Evolutionary conservation across 2,113 vertebrate genomes (phyloP).

Genomic region (Pelusios castaneus): DNA sequence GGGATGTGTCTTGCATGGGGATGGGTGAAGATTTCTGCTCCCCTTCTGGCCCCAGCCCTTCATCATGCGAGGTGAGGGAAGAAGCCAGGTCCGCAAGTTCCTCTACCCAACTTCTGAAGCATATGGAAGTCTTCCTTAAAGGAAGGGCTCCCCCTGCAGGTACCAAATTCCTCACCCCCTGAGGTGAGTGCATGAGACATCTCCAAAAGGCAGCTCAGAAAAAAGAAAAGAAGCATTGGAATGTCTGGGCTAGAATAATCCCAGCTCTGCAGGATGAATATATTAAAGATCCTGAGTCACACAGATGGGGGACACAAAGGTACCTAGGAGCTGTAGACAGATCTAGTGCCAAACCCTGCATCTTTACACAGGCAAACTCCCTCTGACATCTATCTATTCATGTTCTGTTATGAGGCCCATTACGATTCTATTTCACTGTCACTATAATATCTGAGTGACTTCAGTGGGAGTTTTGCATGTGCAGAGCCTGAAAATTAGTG

Average conservation of each 20-base stretch:
- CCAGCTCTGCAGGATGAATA: not conserved
- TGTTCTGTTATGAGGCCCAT: not conserved
- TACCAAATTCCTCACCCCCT: not conserved
- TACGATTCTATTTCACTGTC: not conserved
- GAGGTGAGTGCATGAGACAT: not conserved
- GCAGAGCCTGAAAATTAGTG: not conserved
- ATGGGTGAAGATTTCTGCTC: not conserved
- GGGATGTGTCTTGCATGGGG: too few relatives aligned
- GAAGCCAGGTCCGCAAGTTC: not conserved
- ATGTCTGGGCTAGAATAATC: not conserved
- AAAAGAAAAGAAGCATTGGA: not conserved
- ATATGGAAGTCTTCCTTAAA: not conserved
- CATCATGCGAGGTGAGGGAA: not conserved
- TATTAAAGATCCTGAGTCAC: not conserved
- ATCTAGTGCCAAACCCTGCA: not conserved
- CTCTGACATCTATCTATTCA: not conserved
- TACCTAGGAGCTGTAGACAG: not conserved
- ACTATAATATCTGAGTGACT: not conserved
- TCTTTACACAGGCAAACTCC: not conserved
- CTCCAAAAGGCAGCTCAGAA: not conserved
- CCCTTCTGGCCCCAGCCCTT: not conserved
- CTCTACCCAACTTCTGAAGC: not conserved
- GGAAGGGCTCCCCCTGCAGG: not conserved
- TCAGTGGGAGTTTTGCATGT: not conserved
- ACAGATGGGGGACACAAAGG: not conserved